phyloP scores from a whole-genome alignment of 1,140 invertebrate species.

The Lepidotrigona ventralis region DNA sequence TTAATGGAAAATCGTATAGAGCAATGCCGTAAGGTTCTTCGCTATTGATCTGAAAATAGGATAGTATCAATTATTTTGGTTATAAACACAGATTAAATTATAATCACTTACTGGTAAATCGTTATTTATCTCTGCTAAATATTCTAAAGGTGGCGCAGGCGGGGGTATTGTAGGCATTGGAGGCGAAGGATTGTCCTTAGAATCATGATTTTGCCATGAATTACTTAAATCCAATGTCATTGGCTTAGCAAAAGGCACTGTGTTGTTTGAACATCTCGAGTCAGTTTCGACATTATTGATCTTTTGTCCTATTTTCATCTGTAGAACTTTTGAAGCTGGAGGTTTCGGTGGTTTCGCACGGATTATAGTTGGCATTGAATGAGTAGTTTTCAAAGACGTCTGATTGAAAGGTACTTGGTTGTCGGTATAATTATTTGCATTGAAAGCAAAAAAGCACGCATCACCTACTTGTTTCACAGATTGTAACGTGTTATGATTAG shows the following conservation, averaged over 20 bases:
- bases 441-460: conserved; percentile 72
- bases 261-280: conserved; percentile 13
- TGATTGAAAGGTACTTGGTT: conserved; percentile 57
- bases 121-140: conserved; percentile 69
- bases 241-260: conserved; percentile 28
- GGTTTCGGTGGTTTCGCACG: conserved; percentile 76
- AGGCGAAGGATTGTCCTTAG: conserved; percentile 80
- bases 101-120: conserved; percentile 58
- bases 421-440: conserved; percentile 47
- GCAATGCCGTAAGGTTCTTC: conserved; percentile 85
- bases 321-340: conserved; percentile 58
- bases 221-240: conserved; percentile 55
- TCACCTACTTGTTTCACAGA: conserved; percentile 67
- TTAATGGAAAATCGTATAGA: conserved; percentile 86
- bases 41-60: conserved; percentile 61
- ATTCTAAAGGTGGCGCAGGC: conserved; percentile 84
- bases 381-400: conserved; percentile 45
- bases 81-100: neutral
- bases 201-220: conserved; percentile 65
- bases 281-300: conserved; percentile 13
- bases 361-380: conserved; percentile 84
- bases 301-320: conserved; percentile 47
- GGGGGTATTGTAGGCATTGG: conserved; percentile 89
- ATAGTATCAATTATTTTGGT: neutral
- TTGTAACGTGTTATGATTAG: conserved; percentile 32